Evolutionary conservation across 2,888 invertebrate species (phyloP), one percentile per base, ranked within the genome.

Genomic region (Laothoe populi): DNA sequence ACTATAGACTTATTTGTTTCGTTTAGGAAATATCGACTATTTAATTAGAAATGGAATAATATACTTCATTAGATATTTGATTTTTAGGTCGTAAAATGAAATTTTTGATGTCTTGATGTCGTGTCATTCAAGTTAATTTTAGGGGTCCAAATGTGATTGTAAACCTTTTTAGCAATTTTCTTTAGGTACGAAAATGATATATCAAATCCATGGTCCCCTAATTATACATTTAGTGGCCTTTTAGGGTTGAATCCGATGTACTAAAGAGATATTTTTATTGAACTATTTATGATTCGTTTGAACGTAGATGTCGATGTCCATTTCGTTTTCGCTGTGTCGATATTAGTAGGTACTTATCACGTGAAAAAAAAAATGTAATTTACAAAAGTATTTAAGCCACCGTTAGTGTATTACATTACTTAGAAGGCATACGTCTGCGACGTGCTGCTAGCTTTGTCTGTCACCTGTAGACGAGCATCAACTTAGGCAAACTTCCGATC

Each of bases 81-180:
- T 79, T 77, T 73, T 66, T 83, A 78, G 77, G 71, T 64, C 65
- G 67, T 66, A 31, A 35, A 53, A 53, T 74, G 70, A 69, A 79
- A 70, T 74, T 81, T 79, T 74, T 66, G 77, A 84, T 78, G 73
- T 88, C 83, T 90, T 73, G 83, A 82, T 90, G 89, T 90, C 79
- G 77, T 78, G 77, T 78, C 78, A 67, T 72, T 71, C 72, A 71
- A 71, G 53, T 64, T 53, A 62, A 61, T 62, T 58, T 70, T 71
- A 72, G 73, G 74, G 72, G 71, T 67, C 57, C 60, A 59, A 60
- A 53, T 63, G 44, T 61, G 23, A 62, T 35, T 48, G 4, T 11
- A 38, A 57, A 60, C 40, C 19, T 19, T 57, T 38, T 63, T 60
- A 26, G 23, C 24, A 42, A 53, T 53, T 38, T 48, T 60, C 46